A percentile compares a stretch with the other conserved stretches of the same genome.
phyloP scores from a whole-genome alignment of 1,140 invertebrate genomes.

The Drusus annulatus region DNA sequence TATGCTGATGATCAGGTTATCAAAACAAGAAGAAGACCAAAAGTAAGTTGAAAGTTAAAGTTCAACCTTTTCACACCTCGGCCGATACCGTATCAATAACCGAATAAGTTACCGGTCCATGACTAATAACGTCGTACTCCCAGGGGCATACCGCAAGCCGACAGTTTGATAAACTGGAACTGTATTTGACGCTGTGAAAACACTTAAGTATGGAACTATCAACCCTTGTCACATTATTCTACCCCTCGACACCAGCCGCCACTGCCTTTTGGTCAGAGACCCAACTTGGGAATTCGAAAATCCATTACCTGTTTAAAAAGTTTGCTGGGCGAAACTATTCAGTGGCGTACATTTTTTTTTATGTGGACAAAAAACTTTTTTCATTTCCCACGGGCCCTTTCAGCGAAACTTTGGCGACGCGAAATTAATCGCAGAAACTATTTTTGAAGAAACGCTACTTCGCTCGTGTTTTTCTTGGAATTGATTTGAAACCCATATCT shows the following conservation, averaged over 20 bases:
- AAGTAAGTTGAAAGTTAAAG: too few relatives aligned
- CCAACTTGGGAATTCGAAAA: conserved; percentile 42
- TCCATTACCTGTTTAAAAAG: conserved; percentile 44
- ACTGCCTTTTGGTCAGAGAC: conserved; percentile 21
- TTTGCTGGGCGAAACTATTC: conserved; percentile 39
- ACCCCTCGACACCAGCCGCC: conserved; percentile 18
- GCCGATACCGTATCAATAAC: too few relatives aligned
- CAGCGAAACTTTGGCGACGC: conserved; percentile 27
- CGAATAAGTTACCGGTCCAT: too few relatives aligned
- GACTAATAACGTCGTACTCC: too few relatives aligned
- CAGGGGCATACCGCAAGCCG: too few relatives aligned
- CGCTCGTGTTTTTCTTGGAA: conserved; percentile 11
- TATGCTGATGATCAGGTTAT: too few relatives aligned
- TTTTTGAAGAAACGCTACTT: conserved; percentile 7
- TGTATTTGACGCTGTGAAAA: conserved; percentile 40
- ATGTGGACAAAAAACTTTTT: conserved; percentile 51
- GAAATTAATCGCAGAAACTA: conserved; percentile 36
- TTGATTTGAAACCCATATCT: conserved; percentile 12
- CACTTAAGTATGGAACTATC: conserved; percentile 43
- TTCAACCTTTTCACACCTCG: too few relatives aligned
- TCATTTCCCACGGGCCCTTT: conserved; percentile 55
- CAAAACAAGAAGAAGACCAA: too few relatives aligned
- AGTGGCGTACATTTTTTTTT: conserved; percentile 41
- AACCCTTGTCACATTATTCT: conserved; percentile 42
- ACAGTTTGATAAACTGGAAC: conserved; percentile 10